Base-by-base conservation (phyloP, 2,888 invertebrate genomes). In the Parnassius smintheus region DNA sequence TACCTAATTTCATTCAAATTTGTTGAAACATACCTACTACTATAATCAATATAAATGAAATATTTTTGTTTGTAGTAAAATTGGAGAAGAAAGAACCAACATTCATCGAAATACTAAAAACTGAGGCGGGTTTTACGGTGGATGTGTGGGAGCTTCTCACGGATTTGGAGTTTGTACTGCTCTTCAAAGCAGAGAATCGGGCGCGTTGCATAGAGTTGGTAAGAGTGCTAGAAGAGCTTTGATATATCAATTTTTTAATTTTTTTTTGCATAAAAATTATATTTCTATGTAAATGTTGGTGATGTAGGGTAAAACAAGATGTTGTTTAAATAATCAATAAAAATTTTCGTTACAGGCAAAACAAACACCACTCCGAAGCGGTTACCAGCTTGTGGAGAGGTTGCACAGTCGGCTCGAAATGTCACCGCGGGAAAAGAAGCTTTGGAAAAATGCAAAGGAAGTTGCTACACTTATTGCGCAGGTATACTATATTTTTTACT, bases 391-490 rank as follows among this genome's bases (percentile, higher is more conserved):
- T 25, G 86, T 91, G 57, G 86, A 88, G 66, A 77, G 92, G 45
- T 75, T 92, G 1, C 81, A 81, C 57, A 80, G 73, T 48, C 81
- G 90, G 3, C 76, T 84, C n/a, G 83, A 82, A 53, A 74, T 72
- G n/a, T 78, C 83, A 59, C 85, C 90, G 0, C 76, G 80, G 0
- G 91, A 90, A 67, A 91, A 89, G 72, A 85, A 83, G 65, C 69
- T 92, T 2, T 92, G 92, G 92, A 92, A 90, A 66, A 88, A 89
- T 68, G 86, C 86, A 53, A 87, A 84, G 67, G 90, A 91, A 50
- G 91, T 88, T 0, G 92, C 92, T 25, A 82, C 78, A 7, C 80
- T 92, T 2, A 83, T 92, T 60, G 84, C 91, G 10, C 89, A 91
- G 85, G 92, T 92, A 44, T 13, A 46, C 2, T 22, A 7, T 44